Evolutionary conservation across 2,797 vertebrate species (phyloP).

Genomic region (Oophaga sylvatica): DNA sequence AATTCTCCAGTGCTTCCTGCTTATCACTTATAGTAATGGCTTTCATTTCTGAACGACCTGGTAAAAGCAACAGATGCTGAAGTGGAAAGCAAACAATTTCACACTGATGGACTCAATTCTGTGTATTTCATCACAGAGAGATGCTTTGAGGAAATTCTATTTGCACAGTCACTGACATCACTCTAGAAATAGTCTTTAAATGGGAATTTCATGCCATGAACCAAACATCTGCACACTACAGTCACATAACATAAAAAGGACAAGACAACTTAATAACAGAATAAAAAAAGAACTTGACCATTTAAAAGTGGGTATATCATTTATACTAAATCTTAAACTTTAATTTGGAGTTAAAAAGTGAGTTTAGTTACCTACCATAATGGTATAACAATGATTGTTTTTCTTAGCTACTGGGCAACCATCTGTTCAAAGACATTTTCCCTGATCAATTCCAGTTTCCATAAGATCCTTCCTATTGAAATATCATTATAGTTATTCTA

Average conservation of each 20-base stretch:
- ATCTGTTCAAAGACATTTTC: no score
- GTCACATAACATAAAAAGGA: slow-evolving; percentile 3
- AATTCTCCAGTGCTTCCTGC: slow-evolving; percentile 14
- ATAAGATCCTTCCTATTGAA: no score
- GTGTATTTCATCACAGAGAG: slow-evolving; percentile 30
- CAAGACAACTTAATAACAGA: slow-evolving; percentile 39
- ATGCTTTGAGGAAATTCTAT: slow-evolving; percentile 49
- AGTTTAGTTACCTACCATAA: neutral
- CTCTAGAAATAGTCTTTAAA: slow-evolving; percentile 43
- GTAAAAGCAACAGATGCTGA: slow-evolving; percentile 49
- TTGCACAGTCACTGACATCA: slow-evolving; percentile 51
- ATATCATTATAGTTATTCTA: no score
- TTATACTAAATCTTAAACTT: neutral
- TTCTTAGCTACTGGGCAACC: no score
- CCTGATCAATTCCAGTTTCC: no score
- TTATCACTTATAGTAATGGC: slow-evolving; percentile 6
- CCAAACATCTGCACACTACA: slow-evolving; percentile 21
- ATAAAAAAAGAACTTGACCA: neutral
- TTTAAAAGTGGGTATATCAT: neutral
- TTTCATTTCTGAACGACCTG: slow-evolving; percentile 36
- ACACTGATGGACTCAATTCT: slow-evolving; percentile 40
- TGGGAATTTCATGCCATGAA: slow-evolving; percentile 45
- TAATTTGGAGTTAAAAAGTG: neutral
- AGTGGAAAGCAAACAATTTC: slow-evolving; percentile 55
- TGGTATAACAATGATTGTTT: neutral